Base-by-base conservation (phyloP, 2,113 vertebrate species). In the Mugil cephalus region DNA sequence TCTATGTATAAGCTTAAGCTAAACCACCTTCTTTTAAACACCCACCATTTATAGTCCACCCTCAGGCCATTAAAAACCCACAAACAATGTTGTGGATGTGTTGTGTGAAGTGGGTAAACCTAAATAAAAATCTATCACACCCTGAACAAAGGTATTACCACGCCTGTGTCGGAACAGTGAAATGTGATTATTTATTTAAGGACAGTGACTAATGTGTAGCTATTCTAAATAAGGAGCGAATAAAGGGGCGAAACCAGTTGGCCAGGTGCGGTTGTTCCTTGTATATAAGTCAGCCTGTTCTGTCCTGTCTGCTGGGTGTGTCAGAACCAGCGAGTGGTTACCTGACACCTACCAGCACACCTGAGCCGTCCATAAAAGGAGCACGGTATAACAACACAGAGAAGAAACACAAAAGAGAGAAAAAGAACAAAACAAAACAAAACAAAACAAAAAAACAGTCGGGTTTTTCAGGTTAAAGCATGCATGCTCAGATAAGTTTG, bases 281-380 rank as follows among this genome's bases (percentile, higher is more conserved):
- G 36, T 30, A 3, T 60, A 48, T 42, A 9, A 55, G 21, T 40
- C 53, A 15, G 54, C 76, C 59, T 68, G 81, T 51, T 72, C 17
- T 0, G 72, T 64, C 69, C 56, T 69, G 77, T 76, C 58, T 30
- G n/a, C 47, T 45, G 73, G 75, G 71, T 62, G 82, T 80, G 63
- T 30, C 24, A n/a, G n/a, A n/a, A n/a, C n/a, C n/a, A n/a, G n/a
- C n/a, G n/a, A n/a, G n/a, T 30, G 24, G 24, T 30, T 30, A 30
- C 24, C 24, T 30, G 24, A 30, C 24, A 30, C 24, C 24, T 30
- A 5, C 24, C 24, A 3, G 54, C 63, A 60, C 61, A 47, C 47
- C 42, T 55, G 48, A 11, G 10, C 18, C 48, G 60, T 6, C 69
- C 62, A 53, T 8, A 58, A 43, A 56, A 7, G 12, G n/a, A n/a